These are phyloP conservation scores for Hippasteria phrygiana DNA, from an alignment of 53 echinoderm and acorn worm species.

Conservation along the genomic window DNA sequence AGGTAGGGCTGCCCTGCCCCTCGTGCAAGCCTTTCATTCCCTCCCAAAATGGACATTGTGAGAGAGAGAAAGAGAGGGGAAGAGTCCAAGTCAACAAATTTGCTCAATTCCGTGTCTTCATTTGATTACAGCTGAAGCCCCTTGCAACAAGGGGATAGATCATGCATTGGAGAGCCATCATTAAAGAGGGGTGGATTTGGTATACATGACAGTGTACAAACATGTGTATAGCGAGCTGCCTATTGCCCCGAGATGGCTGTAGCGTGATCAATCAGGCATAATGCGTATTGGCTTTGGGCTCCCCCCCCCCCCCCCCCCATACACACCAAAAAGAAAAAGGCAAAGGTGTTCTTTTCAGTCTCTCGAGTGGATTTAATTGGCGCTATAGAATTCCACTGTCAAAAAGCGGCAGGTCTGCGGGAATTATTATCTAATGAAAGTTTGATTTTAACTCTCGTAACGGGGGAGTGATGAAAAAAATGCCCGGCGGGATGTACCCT, in stretches of 20 bases:
- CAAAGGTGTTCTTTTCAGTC: conserved; percentile 31
- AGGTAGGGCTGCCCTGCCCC: neutral
- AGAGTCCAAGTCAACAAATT: conserved; percentile 55
- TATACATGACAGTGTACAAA: conserved; percentile 44
- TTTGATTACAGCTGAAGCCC: conserved; percentile 23
- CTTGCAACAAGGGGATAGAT: conserved; percentile 36
- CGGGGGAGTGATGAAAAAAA: too few relatives aligned
- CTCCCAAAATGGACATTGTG: neutral
- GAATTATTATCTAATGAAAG: neutral
- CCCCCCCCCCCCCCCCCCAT: neutral
- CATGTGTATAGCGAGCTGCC: conserved; percentile 50
- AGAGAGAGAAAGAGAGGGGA: neutral
- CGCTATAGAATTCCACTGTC: neutral
- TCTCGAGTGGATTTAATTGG: conserved; percentile 32
- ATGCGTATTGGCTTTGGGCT: neutral
- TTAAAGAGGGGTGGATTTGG: conserved; percentile 8
- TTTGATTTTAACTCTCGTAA: conserved; percentile 16
- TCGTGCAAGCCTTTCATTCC: neutral
- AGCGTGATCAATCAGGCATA: conserved; percentile 42
- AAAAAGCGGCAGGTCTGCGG: neutral
- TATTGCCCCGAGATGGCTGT: neutral
- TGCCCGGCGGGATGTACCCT: too few relatives aligned
- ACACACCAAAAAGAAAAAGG: too few relatives aligned
- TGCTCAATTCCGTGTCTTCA: conserved; percentile 54
- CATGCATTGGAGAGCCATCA: conserved; percentile 12